Evolutionary conservation across 2,113 vertebrate species (phyloP).

Genomic region (Taxidea taxus): DNA sequence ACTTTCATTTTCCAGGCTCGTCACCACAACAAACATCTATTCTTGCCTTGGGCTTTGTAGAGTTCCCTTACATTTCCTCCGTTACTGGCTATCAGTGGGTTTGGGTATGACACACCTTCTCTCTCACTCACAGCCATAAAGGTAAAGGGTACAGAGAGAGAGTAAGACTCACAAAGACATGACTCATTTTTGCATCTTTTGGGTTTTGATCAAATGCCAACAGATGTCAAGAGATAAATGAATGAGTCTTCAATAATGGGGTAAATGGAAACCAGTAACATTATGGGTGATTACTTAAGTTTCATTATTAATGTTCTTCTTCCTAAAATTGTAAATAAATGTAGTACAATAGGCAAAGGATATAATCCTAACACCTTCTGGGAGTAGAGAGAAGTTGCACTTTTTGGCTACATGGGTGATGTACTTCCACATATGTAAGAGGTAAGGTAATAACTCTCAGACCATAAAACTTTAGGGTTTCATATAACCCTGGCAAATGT

Average conservation of each 20-base stretch:
- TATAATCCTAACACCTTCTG: background rate
- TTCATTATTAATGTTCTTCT: conserved; percentile 67
- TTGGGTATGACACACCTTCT: conserved; percentile 54
- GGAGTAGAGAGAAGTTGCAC: background rate
- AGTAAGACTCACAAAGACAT: conserved; percentile 50
- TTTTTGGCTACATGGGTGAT: background rate
- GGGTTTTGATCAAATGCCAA: conserved; percentile 71
- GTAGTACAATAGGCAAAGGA: background rate
- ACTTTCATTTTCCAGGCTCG: conserved; percentile 67
- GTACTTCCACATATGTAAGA: background rate
- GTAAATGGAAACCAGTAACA: conserved; percentile 58
- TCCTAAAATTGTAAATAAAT: conserved; percentile 57
- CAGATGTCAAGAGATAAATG: conserved; percentile 69
- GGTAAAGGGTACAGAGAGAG: conserved; percentile 41
- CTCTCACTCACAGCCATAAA: conserved; percentile 39
- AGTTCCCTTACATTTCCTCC: conserved; percentile 46
- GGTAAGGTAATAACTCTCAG: background rate
- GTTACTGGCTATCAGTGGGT: conserved; percentile 50
- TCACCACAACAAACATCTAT: conserved; percentile 59
- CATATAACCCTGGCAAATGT: background rate
- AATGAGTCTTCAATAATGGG: conserved; percentile 50
- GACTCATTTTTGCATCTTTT: conserved; percentile 71
- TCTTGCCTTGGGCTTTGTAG: conserved; percentile 43
- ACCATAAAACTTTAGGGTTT: background rate
- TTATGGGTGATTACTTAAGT: conserved; percentile 43